These are phyloP conservation scores for Misgurnus anguillicaudatus DNA, from an alignment of 2,113 vertebrate genomes.

Conservation along the genomic window DNA sequence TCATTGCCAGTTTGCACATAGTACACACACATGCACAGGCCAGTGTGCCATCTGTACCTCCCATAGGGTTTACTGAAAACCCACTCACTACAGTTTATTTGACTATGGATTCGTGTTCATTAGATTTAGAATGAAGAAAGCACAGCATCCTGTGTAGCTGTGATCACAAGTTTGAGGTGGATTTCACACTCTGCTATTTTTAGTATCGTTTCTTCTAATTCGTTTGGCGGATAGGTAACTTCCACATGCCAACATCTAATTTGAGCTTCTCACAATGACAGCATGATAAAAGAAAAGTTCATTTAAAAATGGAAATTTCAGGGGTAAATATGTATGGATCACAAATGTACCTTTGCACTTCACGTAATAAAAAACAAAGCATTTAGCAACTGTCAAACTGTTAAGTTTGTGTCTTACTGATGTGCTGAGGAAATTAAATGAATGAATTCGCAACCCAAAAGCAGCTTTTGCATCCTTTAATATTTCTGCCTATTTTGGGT, in stretches of 20 bases:
- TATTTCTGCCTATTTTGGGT: no score
- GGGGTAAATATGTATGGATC: no score
- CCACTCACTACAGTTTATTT: slow-evolving; percentile 31
- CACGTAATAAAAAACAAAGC: no score
- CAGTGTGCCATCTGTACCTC: not conserved
- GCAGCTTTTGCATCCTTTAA: no score
- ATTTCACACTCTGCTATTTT: slow-evolving; percentile 16
- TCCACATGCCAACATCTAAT: slow-evolving; percentile 7
- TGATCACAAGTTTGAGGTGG: slow-evolving; percentile 17
- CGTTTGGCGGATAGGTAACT: not conserved
- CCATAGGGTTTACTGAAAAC: not conserved
- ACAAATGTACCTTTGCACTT: no score
- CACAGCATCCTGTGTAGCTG: not conserved
- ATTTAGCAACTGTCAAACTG: no score
- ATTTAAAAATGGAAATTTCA: no score
- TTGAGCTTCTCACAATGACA: not conserved
- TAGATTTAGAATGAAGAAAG: not conserved
- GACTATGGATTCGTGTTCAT: slow-evolving; percentile 25
- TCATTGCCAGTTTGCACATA: slow-evolving; percentile 6
- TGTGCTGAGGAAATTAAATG: no score
- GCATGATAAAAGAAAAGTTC: not conserved
- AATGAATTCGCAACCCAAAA: no score
- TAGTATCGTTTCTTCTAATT: not conserved
- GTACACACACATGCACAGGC: slow-evolving; percentile 7
- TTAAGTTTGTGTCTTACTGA: no score